These are phyloP conservation scores for Melanostigma gelatinosum DNA, from an alignment of 2,113 vertebrate genomes.

Conservation along the genomic window DNA sequence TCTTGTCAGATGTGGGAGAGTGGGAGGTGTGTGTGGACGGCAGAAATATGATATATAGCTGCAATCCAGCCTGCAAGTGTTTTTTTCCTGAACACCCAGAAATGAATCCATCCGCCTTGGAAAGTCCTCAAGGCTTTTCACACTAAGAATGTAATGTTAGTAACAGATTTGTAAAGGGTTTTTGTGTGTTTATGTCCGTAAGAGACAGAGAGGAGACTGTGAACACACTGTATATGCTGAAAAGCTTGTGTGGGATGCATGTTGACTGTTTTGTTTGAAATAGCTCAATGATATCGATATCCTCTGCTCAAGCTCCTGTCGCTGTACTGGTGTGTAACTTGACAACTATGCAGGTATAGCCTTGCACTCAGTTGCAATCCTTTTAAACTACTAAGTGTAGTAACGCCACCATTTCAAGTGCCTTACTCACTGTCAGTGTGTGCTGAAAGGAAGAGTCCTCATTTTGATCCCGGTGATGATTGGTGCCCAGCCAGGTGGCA, in stretches of 20 bases:
- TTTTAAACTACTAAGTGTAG: slow-evolving; percentile 14
- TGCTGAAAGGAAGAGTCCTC: slow-evolving; percentile 40
- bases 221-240: not conserved
- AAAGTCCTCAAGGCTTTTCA: slow-evolving; percentile 65
- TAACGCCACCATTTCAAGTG: not conserved
- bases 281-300: slow-evolving; percentile 34
- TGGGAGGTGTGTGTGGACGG: slow-evolving; percentile 73
- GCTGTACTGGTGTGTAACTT: slow-evolving; percentile 31
- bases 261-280: slow-evolving; percentile 26
- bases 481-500: slow-evolving; percentile 78
- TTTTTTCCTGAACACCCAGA: slow-evolving; percentile 64
- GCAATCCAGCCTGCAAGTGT: slow-evolving; percentile 60
- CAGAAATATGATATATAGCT: slow-evolving; percentile 75
- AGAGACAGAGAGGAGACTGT: slow-evolving; percentile 34
- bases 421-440: slow-evolving; percentile 24
- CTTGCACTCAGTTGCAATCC: slow-evolving; percentile 24
- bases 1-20: slow-evolving; percentile 74
- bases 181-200: slow-evolving; percentile 47
- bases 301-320: slow-evolving; percentile 9
- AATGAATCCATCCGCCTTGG: slow-evolving; percentile 70
- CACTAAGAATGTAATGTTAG: slow-evolving; percentile 43
- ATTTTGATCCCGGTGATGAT: slow-evolving; percentile 67
- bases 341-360: slow-evolving; percentile 21
- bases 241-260: slow-evolving; percentile 26
- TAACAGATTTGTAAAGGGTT: slow-evolving; percentile 25